Conservation (phyloP, 1,140 invertebrate species). For the Halictus rubicundus region DNA sequence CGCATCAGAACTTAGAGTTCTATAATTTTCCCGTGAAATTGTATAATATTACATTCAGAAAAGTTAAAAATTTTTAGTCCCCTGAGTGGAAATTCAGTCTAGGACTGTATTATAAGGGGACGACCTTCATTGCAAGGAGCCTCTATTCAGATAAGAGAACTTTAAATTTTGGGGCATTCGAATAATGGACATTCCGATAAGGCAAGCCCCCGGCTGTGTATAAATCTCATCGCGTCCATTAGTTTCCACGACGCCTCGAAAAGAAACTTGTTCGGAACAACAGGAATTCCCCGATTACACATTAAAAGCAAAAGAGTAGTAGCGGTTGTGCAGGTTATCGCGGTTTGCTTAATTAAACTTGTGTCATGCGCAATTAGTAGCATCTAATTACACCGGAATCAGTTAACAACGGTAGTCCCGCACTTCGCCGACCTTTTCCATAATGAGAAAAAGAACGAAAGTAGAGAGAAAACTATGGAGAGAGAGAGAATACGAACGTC, state of each 20-base stretch:
- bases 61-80: too few species aligned
- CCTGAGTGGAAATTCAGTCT: too few species aligned
- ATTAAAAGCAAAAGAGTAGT: too few species aligned
- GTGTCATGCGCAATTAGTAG: slow-evolving; percentile 6
- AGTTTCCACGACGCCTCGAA: background rate
- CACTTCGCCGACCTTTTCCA: background rate
- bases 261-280: background rate
- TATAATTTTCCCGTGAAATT: too few species aligned
- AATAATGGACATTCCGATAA: too few species aligned
- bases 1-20: too few species aligned
- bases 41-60: too few species aligned
- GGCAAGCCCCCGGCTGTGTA: too few species aligned
- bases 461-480: background rate
- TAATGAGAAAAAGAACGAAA: slow-evolving; percentile 3
- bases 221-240: background rate
- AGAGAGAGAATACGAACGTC: background rate
- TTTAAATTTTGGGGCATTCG: too few species aligned
- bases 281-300: background rate
- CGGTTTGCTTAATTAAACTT: slow-evolving; percentile 16
- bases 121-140: too few species aligned
- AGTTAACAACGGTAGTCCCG: background rate
- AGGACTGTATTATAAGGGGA: too few species aligned
- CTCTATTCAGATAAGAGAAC: too few species aligned
- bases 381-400: slow-evolving; percentile 5
- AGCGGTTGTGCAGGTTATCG: background rate